Base-by-base conservation (phyloP, 53 echinoderm and acorn worm genomes). In the Mesocentrotus franciscanus region DNA sequence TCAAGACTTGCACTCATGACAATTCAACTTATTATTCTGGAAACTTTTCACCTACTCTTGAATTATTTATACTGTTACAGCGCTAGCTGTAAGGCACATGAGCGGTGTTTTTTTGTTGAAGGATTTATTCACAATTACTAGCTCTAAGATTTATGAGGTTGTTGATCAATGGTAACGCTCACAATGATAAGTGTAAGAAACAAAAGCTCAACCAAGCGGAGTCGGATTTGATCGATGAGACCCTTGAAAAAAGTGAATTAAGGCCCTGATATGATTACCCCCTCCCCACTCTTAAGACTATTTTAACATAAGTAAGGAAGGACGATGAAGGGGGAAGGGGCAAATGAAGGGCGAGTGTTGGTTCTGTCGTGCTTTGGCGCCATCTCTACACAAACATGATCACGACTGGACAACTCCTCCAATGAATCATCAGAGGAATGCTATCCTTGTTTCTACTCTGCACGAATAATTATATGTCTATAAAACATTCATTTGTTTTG, bases 161-260 rank as follows among this genome's bases (percentile, higher is more conserved):
- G 87, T 87, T 87, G 26, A 59, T 9, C 27, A 58, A n/a, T 57
- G 81, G 12, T 8, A 39, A 87, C n/a, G 29, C 87, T 56, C 2
- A 58, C n/a, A 58, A 10, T 18, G 18, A 84, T 20, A 84, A 55
- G 9, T 42, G 14, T 12, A 39, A 56, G 87, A n/a, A 87, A 57
- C 4, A 58, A 56, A 58, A 29, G 58, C 57, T 87, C 13, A 18
- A 18, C 55, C 58, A 29, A n/a, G 27, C 57, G 9, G 18, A 10
- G 87, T 57, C 87, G 26, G 58, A 7, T 87, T 87, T 56, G 87
- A 87, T 87, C 29, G 58, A 87, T 27, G 87, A 55, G 49, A 27
- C 87, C 87, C n/a, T 12, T 87, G 58, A 87, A 58, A 87, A 58
- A 87, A n/a, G n/a, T 56, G 13, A 87, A 84, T 84, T n/a, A 87